Evolutionary conservation across 2,888 invertebrate genomes (phyloP).

Genomic region (Stenoptilia bipunctidactyla): DNA sequence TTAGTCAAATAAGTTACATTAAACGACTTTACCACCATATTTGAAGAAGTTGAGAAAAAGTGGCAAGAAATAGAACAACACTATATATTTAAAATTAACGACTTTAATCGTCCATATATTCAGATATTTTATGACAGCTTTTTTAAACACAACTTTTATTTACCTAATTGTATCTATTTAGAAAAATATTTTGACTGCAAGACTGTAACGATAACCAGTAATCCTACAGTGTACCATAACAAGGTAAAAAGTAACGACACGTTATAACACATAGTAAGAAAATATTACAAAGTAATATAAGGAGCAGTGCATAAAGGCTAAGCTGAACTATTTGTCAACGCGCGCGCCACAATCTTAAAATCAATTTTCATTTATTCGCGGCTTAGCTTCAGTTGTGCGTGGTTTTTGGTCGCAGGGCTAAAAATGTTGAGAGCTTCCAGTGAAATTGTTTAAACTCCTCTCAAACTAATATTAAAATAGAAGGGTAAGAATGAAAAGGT

Average conservation of each 20-base stretch:
- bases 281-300: conserved; percentile 15
- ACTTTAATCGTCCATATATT: too few relatives aligned
- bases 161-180: too few relatives aligned
- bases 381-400: conserved; percentile 59
- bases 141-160: too few relatives aligned
- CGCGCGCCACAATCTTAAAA: conserved; percentile 60
- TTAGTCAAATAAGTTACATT: too few relatives aligned
- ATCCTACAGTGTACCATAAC: neutral
- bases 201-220: neutral
- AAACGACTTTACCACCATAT: too few relatives aligned
- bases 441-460: neutral
- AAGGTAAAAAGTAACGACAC: too few relatives aligned
- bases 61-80: too few relatives aligned
- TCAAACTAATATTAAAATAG: neutral
- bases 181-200: neutral
- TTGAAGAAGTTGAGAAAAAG: too few relatives aligned
- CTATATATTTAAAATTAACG: too few relatives aligned
- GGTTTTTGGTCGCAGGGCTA: conserved; percentile 23
- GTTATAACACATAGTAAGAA: neutral
- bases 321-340: conserved; percentile 63
- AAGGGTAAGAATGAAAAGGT: too few relatives aligned
- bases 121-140: too few relatives aligned
- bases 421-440: conserved; percentile 9
- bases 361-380: conserved; percentile 71
- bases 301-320: conserved; percentile 24